These are phyloP conservation scores for Psix sp. DNA, from an alignment of 1,140 invertebrate species.

Conservation along the genomic window DNA sequence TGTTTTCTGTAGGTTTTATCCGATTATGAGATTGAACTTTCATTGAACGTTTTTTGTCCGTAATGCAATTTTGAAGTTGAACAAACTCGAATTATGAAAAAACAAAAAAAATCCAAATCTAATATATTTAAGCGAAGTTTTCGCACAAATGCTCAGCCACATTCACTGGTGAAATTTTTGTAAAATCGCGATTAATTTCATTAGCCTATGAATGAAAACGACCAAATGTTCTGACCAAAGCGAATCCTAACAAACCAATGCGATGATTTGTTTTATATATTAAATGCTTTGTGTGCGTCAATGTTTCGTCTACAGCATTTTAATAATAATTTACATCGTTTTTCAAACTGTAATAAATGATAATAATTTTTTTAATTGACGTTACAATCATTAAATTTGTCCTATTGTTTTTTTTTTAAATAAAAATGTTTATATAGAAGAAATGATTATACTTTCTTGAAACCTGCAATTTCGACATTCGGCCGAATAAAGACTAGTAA, in stretches of 20 bases:
- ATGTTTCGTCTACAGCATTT: too few relatives aligned
- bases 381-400: too few relatives aligned
- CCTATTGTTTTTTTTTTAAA: too few relatives aligned
- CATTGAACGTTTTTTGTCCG: conserved; percentile 25
- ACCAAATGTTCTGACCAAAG: conserved; percentile 17
- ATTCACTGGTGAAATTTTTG: conserved; percentile 15
- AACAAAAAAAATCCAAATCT: conserved; percentile 39
- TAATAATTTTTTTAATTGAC: too few relatives aligned
- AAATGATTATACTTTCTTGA: too few relatives aligned
- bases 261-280: conserved; percentile 72
- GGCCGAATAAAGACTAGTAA: too few relatives aligned
- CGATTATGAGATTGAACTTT: conserved; percentile 36
- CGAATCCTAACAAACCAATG: conserved; percentile 46
- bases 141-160: conserved; percentile 11
- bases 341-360: too few relatives aligned
- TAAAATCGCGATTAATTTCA: conserved; percentile 48
- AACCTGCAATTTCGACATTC: too few relatives aligned
- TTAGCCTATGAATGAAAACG: conserved; percentile 37
- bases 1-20: conserved; percentile 32
- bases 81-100: conserved; percentile 42
- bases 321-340: too few relatives aligned
- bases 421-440: too few relatives aligned
- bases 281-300: too few relatives aligned
- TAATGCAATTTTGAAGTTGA: conserved; percentile 47
- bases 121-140: conserved; percentile 43